Evolutionary conservation across 2,797 vertebrate species (phyloP).

Genomic region (Botia kubotai): DNA sequence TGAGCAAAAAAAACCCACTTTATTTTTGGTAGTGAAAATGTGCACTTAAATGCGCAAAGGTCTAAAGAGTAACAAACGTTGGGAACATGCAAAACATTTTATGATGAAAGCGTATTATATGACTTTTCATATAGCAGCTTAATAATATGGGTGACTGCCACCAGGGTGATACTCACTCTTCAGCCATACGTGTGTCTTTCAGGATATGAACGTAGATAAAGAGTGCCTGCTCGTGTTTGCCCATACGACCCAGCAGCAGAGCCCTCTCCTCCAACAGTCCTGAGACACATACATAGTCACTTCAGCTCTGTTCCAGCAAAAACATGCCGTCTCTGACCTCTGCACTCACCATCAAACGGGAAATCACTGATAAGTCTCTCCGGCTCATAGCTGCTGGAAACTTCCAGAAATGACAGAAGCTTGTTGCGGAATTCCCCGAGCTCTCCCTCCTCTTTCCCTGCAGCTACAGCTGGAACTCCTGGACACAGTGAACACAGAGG

Average conservation of each 20-base stretch:
- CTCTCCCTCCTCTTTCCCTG: conserved; percentile 89
- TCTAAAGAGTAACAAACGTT: background rate
- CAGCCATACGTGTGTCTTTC: conserved; percentile 92
- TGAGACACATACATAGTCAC: conserved; percentile 56
- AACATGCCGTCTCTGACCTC: background rate
- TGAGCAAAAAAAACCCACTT: too few relatives aligned
- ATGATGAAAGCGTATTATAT: too few relatives aligned
- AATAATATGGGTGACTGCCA: background rate
- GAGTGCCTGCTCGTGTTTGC: conserved; percentile 96
- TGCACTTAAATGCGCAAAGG: too few relatives aligned
- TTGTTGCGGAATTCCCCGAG: conserved; percentile 91
- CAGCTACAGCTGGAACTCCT: conserved; percentile 86
- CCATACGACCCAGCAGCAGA: conserved; percentile 94
- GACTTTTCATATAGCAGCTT: background rate
- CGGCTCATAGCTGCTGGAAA: conserved; percentile 90
- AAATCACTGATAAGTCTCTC: conserved; percentile 93
- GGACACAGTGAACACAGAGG: background rate
- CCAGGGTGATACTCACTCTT: conserved; percentile 82
- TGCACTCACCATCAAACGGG: conserved; percentile 92
- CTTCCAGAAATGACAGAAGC: conserved; percentile 89
- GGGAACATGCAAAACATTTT: background rate
- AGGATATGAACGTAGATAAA: conserved; percentile 97
- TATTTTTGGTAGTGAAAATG: too few relatives aligned
- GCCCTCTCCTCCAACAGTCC: conserved; percentile 96
- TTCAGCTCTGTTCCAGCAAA: too few relatives aligned